phyloP scores from a whole-genome alignment of 2,113 vertebrate genomes.

The Lepidothrix coronata region DNA sequence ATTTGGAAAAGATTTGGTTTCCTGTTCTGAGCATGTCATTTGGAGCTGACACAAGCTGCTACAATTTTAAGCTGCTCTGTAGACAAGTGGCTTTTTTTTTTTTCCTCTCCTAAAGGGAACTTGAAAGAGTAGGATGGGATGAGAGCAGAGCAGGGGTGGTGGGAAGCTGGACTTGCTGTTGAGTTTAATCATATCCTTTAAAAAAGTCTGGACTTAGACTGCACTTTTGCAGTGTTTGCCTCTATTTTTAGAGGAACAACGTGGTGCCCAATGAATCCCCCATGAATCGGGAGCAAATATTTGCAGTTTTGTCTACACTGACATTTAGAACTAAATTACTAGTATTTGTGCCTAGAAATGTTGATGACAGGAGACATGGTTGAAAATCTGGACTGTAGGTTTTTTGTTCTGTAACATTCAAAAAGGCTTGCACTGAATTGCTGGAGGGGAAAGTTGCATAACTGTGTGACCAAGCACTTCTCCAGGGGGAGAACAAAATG shows the following conservation, averaged over 20 bases:
- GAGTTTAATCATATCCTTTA: slow-evolving; percentile 41
- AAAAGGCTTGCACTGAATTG: background rate
- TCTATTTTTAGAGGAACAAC: slow-evolving; percentile 11
- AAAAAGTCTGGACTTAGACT: background rate
- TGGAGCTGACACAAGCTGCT: slow-evolving; percentile 68
- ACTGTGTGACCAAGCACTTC: background rate
- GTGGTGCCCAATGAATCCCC: background rate
- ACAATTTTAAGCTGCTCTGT: slow-evolving; percentile 60
- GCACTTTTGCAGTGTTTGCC: background rate
- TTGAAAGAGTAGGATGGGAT: slow-evolving; percentile 55
- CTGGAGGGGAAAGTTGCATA: background rate
- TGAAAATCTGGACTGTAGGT: background rate
- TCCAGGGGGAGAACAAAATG: background rate
- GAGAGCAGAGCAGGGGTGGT: slow-evolving; percentile 26
- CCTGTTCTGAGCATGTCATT: slow-evolving; percentile 67
- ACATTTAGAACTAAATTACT: slow-evolving; percentile 10
- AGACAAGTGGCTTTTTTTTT: slow-evolving; percentile 57
- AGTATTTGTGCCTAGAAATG: slow-evolving; percentile 17
- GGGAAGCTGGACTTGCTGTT: slow-evolving; percentile 34
- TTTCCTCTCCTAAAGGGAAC: background rate
- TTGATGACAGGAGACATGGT: background rate
- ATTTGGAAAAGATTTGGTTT: slow-evolving; percentile 71
- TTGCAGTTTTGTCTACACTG: background rate
- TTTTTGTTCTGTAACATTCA: background rate
- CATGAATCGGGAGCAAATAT: slow-evolving; percentile 9